Base-by-base conservation (phyloP, 2,888 invertebrate species). In the Dysmachus trigonus region DNA sequence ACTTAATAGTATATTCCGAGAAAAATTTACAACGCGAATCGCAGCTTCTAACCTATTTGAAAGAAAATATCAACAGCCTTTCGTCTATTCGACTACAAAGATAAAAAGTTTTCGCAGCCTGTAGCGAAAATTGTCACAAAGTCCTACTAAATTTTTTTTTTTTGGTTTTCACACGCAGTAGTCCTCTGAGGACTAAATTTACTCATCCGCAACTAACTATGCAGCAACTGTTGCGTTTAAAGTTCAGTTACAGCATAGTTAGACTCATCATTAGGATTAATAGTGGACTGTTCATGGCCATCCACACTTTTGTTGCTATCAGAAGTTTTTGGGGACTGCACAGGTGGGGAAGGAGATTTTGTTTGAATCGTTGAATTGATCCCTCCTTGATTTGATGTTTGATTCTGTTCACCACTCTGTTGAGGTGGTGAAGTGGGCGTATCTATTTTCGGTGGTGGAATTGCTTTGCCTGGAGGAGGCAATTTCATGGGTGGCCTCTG, bases 231-330 rank as follows among this genome's bases (percentile, higher is more conserved):
- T 10, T 18, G 33, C 33, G 86, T 81, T 91, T 92, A 92, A 88
- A 92, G 91, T 89, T 92, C 92, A 85, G 92, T 92, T 86, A 92
- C 92, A 87, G 92, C 92, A 89, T 92, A 92, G 88, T 92, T 92
- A 83, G 92, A 92, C 83, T 92, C 92, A 86, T 92, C 92, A 88
- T 91, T 92, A 88, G 92, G 90, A 87, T 90, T 89, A 86, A 91
- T 91, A 85, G 47, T 87, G 8, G 86, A 71, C 77, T 53, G 86
- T 15, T 82, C 87, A 86, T 5, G 88, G 41, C 31, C 35, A 87
- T 62, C 38, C 30, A 62, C 76, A 76, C 27, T 38, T 76, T 83
- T 71, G 30, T 72, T 83, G 22, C 47, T 83, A 38, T 72, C 72
- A 13, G 76, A 51, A 4, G 53, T 27, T 79, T 79, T 85, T 1